Evolutionary conservation across 2,113 vertebrate genomes (phyloP).

Genomic region (Microtus ochrogaster): DNA sequence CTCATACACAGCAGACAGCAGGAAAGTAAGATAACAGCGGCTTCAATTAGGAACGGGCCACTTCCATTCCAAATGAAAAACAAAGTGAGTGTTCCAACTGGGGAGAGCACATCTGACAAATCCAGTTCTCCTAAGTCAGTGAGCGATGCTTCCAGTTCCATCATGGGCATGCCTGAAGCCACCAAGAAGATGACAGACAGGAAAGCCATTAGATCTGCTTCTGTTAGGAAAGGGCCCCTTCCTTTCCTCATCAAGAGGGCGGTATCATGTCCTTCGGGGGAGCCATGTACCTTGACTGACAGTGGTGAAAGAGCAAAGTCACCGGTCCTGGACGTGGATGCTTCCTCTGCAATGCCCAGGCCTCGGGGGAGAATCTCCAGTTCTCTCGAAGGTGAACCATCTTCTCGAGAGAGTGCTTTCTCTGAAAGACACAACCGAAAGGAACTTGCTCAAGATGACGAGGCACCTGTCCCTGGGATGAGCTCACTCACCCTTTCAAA

Average conservation of each 20-base stretch:
- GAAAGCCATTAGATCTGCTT: not conserved
- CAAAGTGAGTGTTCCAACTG: not conserved
- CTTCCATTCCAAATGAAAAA: conserved; percentile 66
- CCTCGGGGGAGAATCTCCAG: conserved; percentile 60
- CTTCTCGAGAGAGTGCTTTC: conserved; percentile 23
- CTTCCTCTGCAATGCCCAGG: conserved; percentile 54
- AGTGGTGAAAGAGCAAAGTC: conserved; percentile 45
- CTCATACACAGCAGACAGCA: conserved; percentile 65
- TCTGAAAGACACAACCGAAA: conserved; percentile 48
- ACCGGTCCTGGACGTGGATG: conserved; percentile 43
- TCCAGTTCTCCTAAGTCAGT: conserved; percentile 48
- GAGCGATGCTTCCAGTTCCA: not conserved
- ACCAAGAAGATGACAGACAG: not conserved
- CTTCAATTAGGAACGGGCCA: conserved; percentile 78
- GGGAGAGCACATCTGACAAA: not conserved
- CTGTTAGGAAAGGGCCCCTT: conserved; percentile 62
- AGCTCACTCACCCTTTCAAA: conserved; percentile 13
- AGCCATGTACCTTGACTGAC: not conserved
- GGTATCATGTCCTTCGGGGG: conserved; percentile 27
- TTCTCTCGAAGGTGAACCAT: conserved; percentile 22
- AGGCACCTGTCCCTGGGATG: not conserved
- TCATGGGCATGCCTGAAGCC: not conserved
- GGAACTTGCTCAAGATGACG: not conserved
- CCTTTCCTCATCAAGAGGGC: conserved; percentile 64
- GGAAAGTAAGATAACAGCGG: not conserved